Conservation (phyloP, 2,113 vertebrate genomes). For the Malurus cyaneus region DNA sequence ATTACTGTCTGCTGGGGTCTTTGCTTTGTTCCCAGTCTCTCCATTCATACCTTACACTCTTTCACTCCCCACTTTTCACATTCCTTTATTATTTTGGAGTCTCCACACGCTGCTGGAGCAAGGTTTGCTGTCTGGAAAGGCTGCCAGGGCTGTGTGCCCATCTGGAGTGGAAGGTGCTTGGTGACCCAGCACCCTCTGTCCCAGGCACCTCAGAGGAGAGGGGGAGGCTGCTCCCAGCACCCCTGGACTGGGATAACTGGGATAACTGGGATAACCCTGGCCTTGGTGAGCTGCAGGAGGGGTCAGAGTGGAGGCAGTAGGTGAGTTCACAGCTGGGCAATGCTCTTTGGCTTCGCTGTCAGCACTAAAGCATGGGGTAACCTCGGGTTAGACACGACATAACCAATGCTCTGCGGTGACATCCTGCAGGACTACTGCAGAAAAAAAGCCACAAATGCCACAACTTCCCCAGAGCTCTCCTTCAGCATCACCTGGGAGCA, state of each 20-base stretch:
- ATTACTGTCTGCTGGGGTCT: not conserved
- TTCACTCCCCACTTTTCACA: not conserved
- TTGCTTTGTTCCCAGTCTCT: not conserved
- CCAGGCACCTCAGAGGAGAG: not conserved
- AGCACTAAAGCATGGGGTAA: not conserved
- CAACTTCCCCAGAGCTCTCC: rapidly evolving
- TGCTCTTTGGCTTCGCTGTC: not conserved
- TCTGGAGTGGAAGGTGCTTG: rapidly evolving
- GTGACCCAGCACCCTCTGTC: not conserved
- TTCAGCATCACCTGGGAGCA: not conserved
- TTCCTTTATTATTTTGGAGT: not conserved
- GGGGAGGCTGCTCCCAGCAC: not conserved
- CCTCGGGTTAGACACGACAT: not conserved
- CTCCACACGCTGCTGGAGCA: not conserved
- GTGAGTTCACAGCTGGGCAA: not conserved
- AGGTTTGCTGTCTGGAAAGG: not conserved
- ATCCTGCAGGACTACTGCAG: not conserved
- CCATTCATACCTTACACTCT: not conserved
- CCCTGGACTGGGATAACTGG: not conserved
- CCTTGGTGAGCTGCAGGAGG: not conserved
- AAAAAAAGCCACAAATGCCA: not conserved
- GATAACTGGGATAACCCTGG: not conserved
- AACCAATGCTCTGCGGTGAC: not conserved
- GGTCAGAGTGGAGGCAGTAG: not conserved
- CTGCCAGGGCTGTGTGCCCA: not conserved